phyloP scores from a whole-genome alignment of 2,797 vertebrate species.

The Lycodopsis pacificus region DNA sequence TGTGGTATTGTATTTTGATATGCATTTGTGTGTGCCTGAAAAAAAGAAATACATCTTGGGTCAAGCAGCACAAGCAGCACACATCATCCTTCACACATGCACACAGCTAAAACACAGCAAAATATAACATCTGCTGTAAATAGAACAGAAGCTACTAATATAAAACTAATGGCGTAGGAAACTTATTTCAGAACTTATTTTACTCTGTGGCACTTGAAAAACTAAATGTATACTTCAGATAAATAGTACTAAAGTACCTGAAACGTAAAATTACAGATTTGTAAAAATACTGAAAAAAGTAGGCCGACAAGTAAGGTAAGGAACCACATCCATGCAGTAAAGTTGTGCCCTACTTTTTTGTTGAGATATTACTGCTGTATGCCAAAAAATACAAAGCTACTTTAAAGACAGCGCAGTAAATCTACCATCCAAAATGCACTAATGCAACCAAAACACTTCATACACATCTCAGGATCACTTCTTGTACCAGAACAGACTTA shows the following conservation, averaged over 20 bases:
- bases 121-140: slow-evolving; percentile 19
- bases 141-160: slow-evolving; percentile 13
- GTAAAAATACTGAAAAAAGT: too few species aligned
- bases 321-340: too few species aligned
- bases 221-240: too few species aligned
- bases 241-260: too few species aligned
- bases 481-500: too few species aligned
- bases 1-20: neutral
- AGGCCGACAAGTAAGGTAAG: too few species aligned
- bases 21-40: neutral
- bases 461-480: neutral
- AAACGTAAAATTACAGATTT: too few species aligned
- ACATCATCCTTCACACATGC: neutral
- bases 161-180: slow-evolving; percentile 3
- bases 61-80: neutral
- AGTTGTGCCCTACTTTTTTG: too few species aligned
- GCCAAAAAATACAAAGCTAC: neutral
- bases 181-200: too few species aligned
- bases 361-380: too few species aligned
- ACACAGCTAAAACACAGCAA: neutral
- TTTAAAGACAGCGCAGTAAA: neutral
- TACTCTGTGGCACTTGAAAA: too few species aligned
- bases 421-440: neutral
- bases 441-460: neutral
- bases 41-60: slow-evolving; percentile 6